Conservation (phyloP, 2,113 vertebrate species). For the Mormyrus iriodes region DNA sequence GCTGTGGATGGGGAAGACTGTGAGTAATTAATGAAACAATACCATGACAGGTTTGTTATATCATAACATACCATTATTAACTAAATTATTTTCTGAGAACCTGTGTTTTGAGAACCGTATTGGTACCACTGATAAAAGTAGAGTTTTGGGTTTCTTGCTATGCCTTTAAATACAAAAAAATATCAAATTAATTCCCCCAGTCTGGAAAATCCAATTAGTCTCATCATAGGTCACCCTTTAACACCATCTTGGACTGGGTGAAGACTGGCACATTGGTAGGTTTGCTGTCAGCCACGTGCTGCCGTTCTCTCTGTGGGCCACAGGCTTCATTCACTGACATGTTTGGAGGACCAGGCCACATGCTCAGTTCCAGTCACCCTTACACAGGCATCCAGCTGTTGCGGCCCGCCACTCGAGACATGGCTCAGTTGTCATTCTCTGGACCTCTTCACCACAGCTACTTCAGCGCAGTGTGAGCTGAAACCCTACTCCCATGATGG, state of each 20-base stretch:
- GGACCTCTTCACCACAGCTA: not conserved
- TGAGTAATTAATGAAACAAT: not conserved
- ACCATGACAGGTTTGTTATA: not conserved
- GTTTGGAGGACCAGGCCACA: not conserved
- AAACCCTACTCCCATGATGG: not conserved
- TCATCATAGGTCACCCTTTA: not conserved
- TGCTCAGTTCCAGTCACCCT: not conserved
- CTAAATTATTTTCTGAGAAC: not conserved
- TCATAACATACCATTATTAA: not conserved
- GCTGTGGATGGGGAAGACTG: slow-evolving; percentile 50
- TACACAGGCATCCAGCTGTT: not conserved
- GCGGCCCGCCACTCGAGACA: not conserved
- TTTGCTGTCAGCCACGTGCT: not conserved
- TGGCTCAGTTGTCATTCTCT: not conserved
- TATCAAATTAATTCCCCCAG: not conserved
- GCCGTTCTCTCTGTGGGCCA: not conserved
- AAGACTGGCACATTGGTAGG: not conserved
- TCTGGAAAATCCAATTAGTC: not conserved
- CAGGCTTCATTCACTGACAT: not conserved
- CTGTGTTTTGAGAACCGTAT: not conserved
- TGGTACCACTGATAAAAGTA: not conserved
- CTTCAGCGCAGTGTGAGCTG: not conserved
- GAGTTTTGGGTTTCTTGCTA: not conserved
- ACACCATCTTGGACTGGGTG: not conserved
- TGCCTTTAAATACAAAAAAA: not conserved